These are phyloP conservation scores for Cotesia typhae DNA, from an alignment of 1,140 invertebrate genomes.

Conservation along the genomic window DNA sequence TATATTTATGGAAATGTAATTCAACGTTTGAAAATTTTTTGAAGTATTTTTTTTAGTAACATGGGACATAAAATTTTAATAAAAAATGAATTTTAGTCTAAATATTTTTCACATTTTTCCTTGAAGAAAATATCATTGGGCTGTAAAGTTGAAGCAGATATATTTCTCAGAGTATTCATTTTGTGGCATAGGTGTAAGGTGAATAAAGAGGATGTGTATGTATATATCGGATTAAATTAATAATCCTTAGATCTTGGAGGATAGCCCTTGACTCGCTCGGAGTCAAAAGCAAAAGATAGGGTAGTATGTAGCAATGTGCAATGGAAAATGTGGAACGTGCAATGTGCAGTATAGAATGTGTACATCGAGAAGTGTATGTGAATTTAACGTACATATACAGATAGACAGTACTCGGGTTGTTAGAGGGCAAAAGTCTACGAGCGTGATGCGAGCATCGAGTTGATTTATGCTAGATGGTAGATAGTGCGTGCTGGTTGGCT, in stretches of 20 bases:
- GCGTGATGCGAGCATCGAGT: constrained; percentile 51
- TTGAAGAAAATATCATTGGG: no score
- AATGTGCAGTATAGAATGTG: not conserved
- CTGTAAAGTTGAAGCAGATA: not conserved
- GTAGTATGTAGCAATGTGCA: not conserved
- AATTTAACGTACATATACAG: constrained; percentile 30
- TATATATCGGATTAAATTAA: constrained; percentile 54
- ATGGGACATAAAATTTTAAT: no score
- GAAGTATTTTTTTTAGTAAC: no score
- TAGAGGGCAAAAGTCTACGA: constrained; percentile 50
- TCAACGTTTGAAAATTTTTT: no score
- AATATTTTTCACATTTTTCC: no score
- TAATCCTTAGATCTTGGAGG: constrained; percentile 54
- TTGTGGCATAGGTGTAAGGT: constrained; percentile 20
- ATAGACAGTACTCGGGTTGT: constrained; percentile 52
- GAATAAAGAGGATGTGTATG: constrained; percentile 3
- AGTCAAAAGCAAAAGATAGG: constrained; percentile 34
- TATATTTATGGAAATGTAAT: no score
- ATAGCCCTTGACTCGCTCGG: constrained; percentile 41
- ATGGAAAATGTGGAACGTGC: no score
- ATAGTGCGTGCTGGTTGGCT: constrained; percentile 51
- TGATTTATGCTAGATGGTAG: constrained; percentile 63
- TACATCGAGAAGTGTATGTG: constrained; percentile 3
- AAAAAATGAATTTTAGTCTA: no score
- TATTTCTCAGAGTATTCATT: not conserved